Base-by-base conservation (phyloP, 2,797 vertebrate genomes). In the Squalus acanthias region DNA sequence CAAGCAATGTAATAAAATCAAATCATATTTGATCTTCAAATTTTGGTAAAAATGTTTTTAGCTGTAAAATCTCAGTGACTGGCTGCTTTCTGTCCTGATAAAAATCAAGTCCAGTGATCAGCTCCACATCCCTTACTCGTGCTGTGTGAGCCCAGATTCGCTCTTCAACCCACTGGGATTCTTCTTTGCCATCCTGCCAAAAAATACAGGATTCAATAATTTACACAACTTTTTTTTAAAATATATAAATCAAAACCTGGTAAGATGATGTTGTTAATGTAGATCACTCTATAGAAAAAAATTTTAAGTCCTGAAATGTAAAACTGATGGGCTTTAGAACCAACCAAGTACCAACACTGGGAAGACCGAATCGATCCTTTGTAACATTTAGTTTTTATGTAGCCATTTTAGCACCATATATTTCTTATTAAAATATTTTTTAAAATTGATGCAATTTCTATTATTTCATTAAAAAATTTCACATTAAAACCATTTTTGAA, bases 91-190 rank as follows among this genome's bases (percentile, higher is more conserved):
- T 98, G 96, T 98, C 98, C 69, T 99, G 99, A 97, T 99, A 99
- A 97, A 99, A 99, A 97, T 99, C 98, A 96, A 99, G 98, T 57
- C 99, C 99, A 0, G 98, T 98, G 65, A 99, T 98, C 91, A 99
- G 98, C 96, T 99, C 99, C 20, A 99, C 97, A 96, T 99, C 99
- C 88, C 98, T 97, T 67, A 99, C 98, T 26, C 99, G 98, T 0
- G 99, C 98, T 0, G 96, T 74, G 76, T 99, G 99, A 94, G 98
- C 97, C 95, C 97, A 97, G 76, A 99, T 96, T 98, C 99, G 98
- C 22, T 98, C 97, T 97, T 99, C 98, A 96, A 99, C 97, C 99
- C 99, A 99, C 9, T 97, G 89, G 0, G 97, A 96, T 96, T 97
- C 97, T 0, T 96, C 0, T 95, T 97, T 97, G 13, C 97, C 97